These are phyloP conservation scores for Riparia riparia DNA, from an alignment of 2,113 vertebrate genomes.

Conservation along the genomic window DNA sequence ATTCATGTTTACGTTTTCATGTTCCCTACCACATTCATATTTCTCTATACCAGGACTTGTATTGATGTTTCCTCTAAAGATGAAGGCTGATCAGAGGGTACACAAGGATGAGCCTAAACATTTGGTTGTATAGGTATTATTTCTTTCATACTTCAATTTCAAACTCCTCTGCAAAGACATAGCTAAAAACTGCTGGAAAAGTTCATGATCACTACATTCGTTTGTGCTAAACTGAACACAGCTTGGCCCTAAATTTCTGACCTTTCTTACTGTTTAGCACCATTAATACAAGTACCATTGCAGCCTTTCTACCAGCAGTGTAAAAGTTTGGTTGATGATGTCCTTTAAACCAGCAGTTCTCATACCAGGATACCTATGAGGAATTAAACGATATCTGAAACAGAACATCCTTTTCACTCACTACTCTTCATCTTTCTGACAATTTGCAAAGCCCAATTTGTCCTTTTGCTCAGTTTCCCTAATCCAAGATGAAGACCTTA, in stretches of 20 bases:
- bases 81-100: not conserved
- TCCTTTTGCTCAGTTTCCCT: conserved; percentile 46
- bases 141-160: not conserved
- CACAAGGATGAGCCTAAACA: not conserved
- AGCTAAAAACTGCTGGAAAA: not conserved
- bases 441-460: conserved; percentile 34
- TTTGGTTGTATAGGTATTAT: not conserved
- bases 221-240: not conserved
- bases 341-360: not conserved
- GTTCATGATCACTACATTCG: not conserved
- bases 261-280: not conserved
- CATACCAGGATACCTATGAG: not conserved
- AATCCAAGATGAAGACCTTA: conserved; percentile 66
- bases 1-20: not conserved
- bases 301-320: not conserved
- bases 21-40: not conserved
- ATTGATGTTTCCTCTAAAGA: not conserved
- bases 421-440: not conserved
- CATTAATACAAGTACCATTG: not conserved
- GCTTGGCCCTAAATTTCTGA: not conserved
- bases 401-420: conserved; percentile 11
- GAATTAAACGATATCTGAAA: conserved; percentile 29
- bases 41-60: not conserved
- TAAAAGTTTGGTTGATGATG: not conserved
- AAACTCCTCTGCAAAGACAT: not conserved